Evolutionary conservation across 2,113 vertebrate genomes (phyloP).

Genomic region (Xenus cinereus): DNA sequence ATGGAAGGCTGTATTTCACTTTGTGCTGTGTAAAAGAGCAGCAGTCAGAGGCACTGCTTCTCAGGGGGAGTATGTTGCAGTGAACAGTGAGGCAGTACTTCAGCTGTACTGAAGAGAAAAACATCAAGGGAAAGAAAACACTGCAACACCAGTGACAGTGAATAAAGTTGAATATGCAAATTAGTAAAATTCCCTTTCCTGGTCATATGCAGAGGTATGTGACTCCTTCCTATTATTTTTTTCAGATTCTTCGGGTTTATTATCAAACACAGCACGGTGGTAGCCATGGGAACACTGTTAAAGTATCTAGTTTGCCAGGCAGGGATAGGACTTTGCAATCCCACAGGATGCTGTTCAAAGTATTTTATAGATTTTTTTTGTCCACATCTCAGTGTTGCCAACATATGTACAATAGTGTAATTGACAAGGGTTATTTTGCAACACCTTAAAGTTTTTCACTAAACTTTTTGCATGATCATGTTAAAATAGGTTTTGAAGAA

Average conservation of each 20-base stretch:
- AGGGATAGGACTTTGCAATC: background rate
- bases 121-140: background rate
- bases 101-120: background rate
- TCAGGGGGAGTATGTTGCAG: background rate
- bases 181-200: background rate
- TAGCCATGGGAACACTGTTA: constrained; percentile 40
- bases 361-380: background rate
- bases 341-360: background rate
- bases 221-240: background rate
- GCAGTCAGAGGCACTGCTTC: background rate
- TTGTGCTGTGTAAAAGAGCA: background rate
- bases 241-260: constrained; percentile 9
- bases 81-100: background rate
- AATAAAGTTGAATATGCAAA: constrained; percentile 11
- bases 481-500: background rate
- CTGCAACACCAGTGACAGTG: background rate
- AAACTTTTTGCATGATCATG: background rate
- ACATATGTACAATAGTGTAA: background rate
- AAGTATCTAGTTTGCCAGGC: constrained; percentile 1
- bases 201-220: background rate
- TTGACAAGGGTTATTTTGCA: background rate
- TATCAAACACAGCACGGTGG: background rate
- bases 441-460: background rate
- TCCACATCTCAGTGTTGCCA: background rate
- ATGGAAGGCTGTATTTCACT: background rate